A percentile compares a stretch with the other conserved stretches of the same genome.
phyloP scores from a whole-genome alignment of 2,797 vertebrate genomes.

The Sebastes aleutianus region DNA sequence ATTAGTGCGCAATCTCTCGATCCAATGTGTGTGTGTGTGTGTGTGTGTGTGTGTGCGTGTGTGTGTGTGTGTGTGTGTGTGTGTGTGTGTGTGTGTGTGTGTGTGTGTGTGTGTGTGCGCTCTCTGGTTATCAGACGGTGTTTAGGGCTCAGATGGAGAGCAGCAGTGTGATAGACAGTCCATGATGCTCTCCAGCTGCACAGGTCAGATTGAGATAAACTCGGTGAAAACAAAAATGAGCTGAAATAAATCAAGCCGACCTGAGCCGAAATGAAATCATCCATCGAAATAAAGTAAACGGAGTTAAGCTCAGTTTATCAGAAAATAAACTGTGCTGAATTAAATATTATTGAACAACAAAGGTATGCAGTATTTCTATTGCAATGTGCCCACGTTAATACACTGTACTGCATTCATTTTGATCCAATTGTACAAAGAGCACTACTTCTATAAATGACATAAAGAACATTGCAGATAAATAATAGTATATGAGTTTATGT shows the following conservation, averaged over 20 bases:
- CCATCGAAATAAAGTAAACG: neutral
- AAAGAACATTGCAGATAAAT: neutral
- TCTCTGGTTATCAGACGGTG: slow-evolving; percentile 43
- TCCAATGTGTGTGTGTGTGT: slow-evolving; percentile 3
- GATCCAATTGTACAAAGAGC: neutral
- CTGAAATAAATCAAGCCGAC: slow-evolving; percentile 10
- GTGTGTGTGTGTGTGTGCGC: neutral
- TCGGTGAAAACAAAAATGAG: slow-evolving; percentile 4
- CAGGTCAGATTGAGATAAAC: slow-evolving; percentile 40
- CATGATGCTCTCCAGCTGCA: slow-evolving; percentile 43
- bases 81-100: neutral
- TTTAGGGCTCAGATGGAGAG: slow-evolving; percentile 56
- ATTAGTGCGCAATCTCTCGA: slow-evolving; percentile 56
- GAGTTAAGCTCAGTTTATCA: neutral
- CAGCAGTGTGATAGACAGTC: slow-evolving; percentile 36
- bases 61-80: neutral
- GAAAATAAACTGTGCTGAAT: neutral
- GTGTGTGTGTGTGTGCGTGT: slow-evolving; percentile 8
- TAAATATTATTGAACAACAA: neutral
- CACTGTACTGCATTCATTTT: neutral
- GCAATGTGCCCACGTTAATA: neutral
- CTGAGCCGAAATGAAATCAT: neutral
- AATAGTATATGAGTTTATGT: neutral
- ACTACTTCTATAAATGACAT: neutral
- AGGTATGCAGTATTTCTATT: neutral